A percentile compares a stretch with the other conserved stretches of the same genome.
Evolutionary conservation across 2,113 vertebrate genomes (phyloP).

Genomic region (Columba livia): DNA sequence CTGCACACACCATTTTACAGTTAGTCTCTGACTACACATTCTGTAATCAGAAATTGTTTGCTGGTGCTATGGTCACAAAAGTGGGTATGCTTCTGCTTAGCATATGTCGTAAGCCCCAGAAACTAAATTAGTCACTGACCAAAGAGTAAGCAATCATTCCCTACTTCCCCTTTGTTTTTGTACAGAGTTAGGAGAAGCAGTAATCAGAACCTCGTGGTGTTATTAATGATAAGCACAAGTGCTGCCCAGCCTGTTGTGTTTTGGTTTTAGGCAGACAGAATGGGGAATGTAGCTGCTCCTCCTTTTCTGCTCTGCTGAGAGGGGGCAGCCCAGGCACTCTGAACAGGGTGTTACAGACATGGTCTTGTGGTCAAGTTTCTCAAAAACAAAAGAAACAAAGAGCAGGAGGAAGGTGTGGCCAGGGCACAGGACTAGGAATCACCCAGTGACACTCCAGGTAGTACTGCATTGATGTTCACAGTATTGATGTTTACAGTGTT

Average conservation of each 20-base stretch:
- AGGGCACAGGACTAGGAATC: background rate
- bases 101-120: background rate
- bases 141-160: background rate
- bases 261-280: background rate
- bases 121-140: background rate
- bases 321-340: background rate
- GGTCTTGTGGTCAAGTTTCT: background rate
- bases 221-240: background rate
- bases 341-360: background rate
- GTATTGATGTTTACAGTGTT: too few relatives aligned
- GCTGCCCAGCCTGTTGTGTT: background rate
- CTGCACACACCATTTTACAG: background rate
- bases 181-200: background rate
- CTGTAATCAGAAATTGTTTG: background rate
- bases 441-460: background rate
- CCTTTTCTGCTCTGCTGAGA: background rate
- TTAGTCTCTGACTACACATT: background rate
- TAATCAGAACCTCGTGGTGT: background rate
- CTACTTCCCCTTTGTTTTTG: background rate
- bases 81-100: background rate
- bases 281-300: background rate
- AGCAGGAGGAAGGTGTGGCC: background rate
- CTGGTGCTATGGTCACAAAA: background rate
- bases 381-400: background rate
- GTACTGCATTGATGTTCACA: too few relatives aligned